These are phyloP conservation scores for Zaprionus gabonicus DNA, from an alignment of 1,140 invertebrate genomes.

Conservation along the genomic window DNA sequence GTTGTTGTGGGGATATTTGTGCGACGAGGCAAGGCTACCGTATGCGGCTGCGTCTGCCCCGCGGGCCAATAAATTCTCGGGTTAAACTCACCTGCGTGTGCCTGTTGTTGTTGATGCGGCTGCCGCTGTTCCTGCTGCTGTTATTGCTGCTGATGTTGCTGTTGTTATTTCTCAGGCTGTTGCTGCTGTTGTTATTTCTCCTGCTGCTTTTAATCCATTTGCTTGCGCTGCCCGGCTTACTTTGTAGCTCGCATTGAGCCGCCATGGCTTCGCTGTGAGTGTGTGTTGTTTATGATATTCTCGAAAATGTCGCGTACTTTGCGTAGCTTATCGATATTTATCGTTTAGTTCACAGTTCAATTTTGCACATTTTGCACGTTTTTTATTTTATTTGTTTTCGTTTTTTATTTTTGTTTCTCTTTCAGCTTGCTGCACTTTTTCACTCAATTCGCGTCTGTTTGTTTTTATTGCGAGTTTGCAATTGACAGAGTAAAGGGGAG, in stretches of 20 bases:
- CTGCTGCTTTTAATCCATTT: conserved; percentile 72
- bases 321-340: conserved; percentile 10
- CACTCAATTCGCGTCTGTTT: conserved; percentile 23
- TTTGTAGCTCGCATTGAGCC: conserved; percentile 36
- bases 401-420: conserved; percentile 9
- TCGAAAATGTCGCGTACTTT: conserved; percentile 4
- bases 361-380: conserved; percentile 30
- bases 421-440: conserved; percentile 18
- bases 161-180: not conserved
- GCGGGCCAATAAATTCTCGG: conserved; percentile 43
- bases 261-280: conserved; percentile 58
- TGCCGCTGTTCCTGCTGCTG: conserved; percentile 15
- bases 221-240: conserved; percentile 53
- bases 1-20: conserved; percentile 39
- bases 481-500: not conserved
- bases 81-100: conserved; percentile 71
- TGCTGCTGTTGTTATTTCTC: not conserved
- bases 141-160: conserved; percentile 5
- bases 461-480: not conserved
- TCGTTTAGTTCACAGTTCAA: conserved; percentile 25
- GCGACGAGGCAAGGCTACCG: conserved; percentile 20
- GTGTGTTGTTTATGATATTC: conserved; percentile 24
- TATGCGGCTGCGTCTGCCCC: conserved; percentile 1
- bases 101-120: conserved; percentile 30
- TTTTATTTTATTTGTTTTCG: conserved; percentile 11